These are phyloP conservation scores for Neoseiulus cucumeris DNA, from an alignment of 1,140 invertebrate species.

Conservation along the genomic window DNA sequence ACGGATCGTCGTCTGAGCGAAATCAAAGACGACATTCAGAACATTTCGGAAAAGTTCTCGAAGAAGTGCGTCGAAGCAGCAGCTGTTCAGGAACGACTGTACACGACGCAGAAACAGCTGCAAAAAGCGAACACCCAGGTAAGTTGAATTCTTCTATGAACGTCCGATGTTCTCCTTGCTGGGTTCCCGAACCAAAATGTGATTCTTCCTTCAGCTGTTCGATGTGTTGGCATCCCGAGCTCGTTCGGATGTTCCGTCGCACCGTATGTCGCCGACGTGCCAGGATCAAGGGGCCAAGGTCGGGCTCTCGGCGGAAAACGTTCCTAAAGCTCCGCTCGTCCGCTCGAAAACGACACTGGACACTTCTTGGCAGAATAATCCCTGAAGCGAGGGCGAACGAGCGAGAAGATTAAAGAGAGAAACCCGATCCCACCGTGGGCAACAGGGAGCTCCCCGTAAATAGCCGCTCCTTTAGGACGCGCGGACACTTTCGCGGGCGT, in stretches of 20 bases:
- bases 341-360: no score
- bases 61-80: conserved; percentile 8
- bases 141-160: not conserved
- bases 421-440: no score
- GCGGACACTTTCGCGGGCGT: no score
- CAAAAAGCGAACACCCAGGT: conserved; percentile 5
- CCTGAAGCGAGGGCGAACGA: no score
- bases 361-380: no score
- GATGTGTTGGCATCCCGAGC: not conserved
- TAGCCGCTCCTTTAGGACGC: no score
- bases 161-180: not conserved
- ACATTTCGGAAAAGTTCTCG: not conserved
- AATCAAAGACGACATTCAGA: not conserved
- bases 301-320: no score
- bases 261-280: no score
- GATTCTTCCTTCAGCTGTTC: not conserved
- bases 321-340: no score
- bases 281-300: no score
- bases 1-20: not conserved
- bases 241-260: not conserved
- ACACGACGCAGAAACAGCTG: not conserved
- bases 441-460: no score
- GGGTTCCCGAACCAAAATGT: not conserved
- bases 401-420: no score
- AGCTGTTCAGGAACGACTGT: not conserved